Conservation (phyloP, 2,888 invertebrate genomes). For the Ceratothoa steindachneri region DNA sequence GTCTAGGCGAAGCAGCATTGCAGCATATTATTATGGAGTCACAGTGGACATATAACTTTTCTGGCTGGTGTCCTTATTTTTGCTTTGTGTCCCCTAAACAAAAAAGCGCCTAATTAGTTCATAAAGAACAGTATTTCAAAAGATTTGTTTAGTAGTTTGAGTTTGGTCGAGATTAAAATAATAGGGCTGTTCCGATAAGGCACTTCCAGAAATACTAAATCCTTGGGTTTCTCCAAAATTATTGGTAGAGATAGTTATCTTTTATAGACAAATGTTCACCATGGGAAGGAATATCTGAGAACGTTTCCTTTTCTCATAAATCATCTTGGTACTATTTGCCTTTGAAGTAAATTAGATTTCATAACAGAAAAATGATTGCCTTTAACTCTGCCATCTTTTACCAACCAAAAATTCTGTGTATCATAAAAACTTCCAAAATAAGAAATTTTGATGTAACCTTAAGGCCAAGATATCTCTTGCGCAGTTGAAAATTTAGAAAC, state of each 20-base stretch:
- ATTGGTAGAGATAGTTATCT: neutral
- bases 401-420: neutral
- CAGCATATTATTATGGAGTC: too few relatives aligned
- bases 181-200: neutral
- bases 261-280: neutral
- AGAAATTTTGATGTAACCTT: too few relatives aligned
- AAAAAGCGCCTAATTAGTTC: neutral
- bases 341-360: neutral
- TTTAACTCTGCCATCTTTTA: neutral
- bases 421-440: too few relatives aligned
- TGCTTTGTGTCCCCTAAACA: too few relatives aligned
- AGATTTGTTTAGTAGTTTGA: neutral
- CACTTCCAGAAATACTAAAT: neutral
- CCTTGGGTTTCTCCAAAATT: neutral
- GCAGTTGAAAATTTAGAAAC: too few relatives aligned
- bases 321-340: neutral
- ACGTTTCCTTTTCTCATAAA: neutral
- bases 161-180: neutral
- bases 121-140: constrained; percentile 21
- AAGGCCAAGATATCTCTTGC: too few relatives aligned
- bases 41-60: too few relatives aligned
- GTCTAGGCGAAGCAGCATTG: too few relatives aligned
- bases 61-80: too few relatives aligned
- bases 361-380: neutral
- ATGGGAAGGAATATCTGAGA: neutral